Evolutionary conservation across 2,113 vertebrate species (phyloP), one percentile per base, ranked within the genome.

Genomic region (Apodemus sylvaticus): DNA sequence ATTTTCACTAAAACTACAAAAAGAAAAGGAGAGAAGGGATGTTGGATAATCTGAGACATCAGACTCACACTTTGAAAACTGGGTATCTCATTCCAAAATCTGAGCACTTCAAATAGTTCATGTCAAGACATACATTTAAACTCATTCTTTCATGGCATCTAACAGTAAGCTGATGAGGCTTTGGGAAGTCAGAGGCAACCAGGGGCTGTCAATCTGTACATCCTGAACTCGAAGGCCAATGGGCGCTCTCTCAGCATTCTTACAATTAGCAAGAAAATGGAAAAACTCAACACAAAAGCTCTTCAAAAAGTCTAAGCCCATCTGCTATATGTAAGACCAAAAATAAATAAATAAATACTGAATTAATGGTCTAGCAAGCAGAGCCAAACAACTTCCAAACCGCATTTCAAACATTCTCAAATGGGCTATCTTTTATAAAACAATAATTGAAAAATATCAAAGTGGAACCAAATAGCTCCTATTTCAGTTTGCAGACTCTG

Each of bases 381-480:
- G 29, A 82, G 83, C 78, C 42, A 93, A 89, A 94, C 83, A 89
- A 96, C 94, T 34, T 86, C 66, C 86, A 93, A 74, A 16, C n/a
- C 83, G 62, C 64, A 90, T 68, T 94, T 73, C 58, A 90, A 91
- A 93, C 55, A 93, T 14, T 77, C 92, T 95, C 87, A 58, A 96
- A 86, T 71, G 76, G 92, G 58, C 60, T 60, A 48, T 77, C 70
- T 93, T 90, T 97, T 96, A 85, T 74, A 96, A 96, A 91, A 93
- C 78, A 93, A 85, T 96, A 95, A 97, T 20, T 93, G 95, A 88
- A 96, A 97, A 95, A 93, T 93, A 93, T 53, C 83, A 89, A 90
- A 92, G 92, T 91, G 78, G 89, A 98, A 96, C 68, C 82, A 91
- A 96, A 91, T 70, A 91, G 73, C 90, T 95, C 53, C 68, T 77